Base-by-base conservation (phyloP, 2,797 vertebrate genomes). In the Pangasius sanitwongsei region DNA sequence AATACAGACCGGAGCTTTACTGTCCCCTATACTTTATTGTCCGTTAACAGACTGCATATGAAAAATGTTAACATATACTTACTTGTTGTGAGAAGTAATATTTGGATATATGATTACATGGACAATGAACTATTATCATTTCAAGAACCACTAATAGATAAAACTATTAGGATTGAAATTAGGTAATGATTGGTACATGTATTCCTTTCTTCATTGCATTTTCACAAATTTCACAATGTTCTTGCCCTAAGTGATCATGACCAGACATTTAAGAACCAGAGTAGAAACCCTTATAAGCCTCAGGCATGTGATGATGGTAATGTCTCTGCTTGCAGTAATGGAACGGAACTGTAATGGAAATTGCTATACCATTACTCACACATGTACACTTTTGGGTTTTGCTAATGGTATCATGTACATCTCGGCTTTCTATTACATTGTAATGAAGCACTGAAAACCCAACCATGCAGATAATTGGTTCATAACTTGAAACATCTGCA, bases 401-500 rank as follows among this genome's bases (percentile, higher is more conserved):
- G 88, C 87, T 91, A 90, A 91, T 85, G 83, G 83, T 81, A 48
- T 86, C 67, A 41, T 86, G 70, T 63, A 80, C 86, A 87, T 69
- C 90, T 81, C 31, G 20, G 75, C 69, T 75, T 90, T 87, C 85
- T 83, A 89, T 91, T 91, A 91, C 82, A 85, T 77, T 88, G 77
- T 86, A 92, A 65, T 69, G 81, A 89, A 81, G 81, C 74, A 48
- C 87, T 88, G 87, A 87, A 88, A 86, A 92, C 31, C 48, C 61
- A 87, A 70, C 87, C 87, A 91, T 87, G 90, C 89, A 91, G 87
- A 90, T 91, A 89, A 92, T 91, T 91, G 90, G 63, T 88, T 90
- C 55, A 86, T 91, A 91, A 91, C 86, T 65, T 87, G 85, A 91
- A 90, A 91, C 89, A 91, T 89, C 89, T 90, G 81, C 85, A 74